phyloP scores from a whole-genome alignment of 2,797 vertebrate genomes.

The Etheostoma perlongum region DNA sequence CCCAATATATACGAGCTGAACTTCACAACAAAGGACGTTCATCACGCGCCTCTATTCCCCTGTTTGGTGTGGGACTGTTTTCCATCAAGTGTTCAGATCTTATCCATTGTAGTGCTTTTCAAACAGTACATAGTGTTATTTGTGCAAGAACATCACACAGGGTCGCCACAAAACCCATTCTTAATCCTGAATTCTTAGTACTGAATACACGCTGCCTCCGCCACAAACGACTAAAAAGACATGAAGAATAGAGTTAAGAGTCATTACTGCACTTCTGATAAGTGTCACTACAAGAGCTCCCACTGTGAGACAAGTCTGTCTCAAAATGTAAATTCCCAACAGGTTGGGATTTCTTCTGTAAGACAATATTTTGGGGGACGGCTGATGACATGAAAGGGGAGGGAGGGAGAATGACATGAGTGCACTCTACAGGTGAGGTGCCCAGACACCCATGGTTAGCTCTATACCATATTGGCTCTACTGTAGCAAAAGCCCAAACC shows the following conservation, averaged over 20 bases:
- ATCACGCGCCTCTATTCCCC: conserved; percentile 1
- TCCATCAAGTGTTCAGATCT: conserved; percentile 27
- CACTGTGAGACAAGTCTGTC: no score
- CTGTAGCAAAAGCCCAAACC: no score
- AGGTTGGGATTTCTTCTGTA: background rate
- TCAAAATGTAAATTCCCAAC: conserved; percentile 6
- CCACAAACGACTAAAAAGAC: conserved; percentile 10
- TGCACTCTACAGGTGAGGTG: no score
- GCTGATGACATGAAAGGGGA: no score
- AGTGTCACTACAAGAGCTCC: conserved; percentile 1
- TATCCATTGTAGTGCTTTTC: conserved; percentile 7
- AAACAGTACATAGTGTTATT: conserved; percentile 7
- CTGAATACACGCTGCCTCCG: conserved; percentile 6
- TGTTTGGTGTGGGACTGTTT: conserved; percentile 18
- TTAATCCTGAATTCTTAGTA: conserved; percentile 32
- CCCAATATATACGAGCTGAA: background rate
- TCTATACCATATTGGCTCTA: no score
- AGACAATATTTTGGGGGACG: no score
- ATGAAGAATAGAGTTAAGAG: background rate
- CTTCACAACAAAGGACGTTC: conserved; percentile 14
- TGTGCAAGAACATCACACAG: conserved; percentile 20
- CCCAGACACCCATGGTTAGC: no score
- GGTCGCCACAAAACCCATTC: conserved; percentile 29
- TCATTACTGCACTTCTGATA: background rate
- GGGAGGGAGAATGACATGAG: no score